Evolutionary conservation across 2,888 invertebrate species (phyloP).

Genomic region (Eumacrocentrus americanus): DNA sequence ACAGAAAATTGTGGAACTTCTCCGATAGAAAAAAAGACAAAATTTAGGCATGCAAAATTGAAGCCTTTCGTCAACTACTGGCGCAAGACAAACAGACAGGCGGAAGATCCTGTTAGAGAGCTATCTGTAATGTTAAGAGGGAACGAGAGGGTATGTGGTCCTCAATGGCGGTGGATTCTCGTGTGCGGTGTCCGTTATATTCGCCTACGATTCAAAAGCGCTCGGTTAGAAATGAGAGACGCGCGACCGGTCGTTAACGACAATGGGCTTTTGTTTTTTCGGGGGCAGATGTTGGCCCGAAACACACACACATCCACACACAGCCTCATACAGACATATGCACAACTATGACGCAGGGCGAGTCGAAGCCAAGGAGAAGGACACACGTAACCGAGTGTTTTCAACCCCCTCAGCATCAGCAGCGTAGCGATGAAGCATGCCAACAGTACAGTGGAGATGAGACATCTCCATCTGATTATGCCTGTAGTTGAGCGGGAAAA

Average conservation of each 20-base stretch:
- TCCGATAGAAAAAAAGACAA: neutral
- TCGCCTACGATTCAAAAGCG: conserved; percentile 62
- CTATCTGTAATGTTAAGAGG: too few relatives aligned
- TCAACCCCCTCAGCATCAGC: neutral
- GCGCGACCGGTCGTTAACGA: conserved; percentile 61
- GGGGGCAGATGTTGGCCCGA: conserved; percentile 60
- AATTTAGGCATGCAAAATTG: neutral
- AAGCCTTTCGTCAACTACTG: too few relatives aligned
- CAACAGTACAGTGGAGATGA: neutral
- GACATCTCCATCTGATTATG: neutral
- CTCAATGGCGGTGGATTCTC: conserved; percentile 43
- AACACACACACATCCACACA: conserved; percentile 34
- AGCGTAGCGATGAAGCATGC: neutral
- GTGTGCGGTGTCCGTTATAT: conserved; percentile 61
- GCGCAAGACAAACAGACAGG: too few relatives aligned
- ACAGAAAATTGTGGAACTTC: neutral
- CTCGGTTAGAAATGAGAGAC: conserved; percentile 63
- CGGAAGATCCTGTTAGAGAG: too few relatives aligned
- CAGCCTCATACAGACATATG: too few relatives aligned
- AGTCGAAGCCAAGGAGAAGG: neutral
- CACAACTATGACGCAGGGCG: conserved; percentile 3
- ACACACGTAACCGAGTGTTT: conserved; percentile 3
- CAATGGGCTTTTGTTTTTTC: conserved; percentile 63
- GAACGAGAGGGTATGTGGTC: too few relatives aligned
- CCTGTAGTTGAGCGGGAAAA: too few relatives aligned